Evolutionary conservation across 2,888 invertebrate species (phyloP), one percentile per base, ranked within the genome.

Genomic region (Yponomeuta plumbellus): DNA sequence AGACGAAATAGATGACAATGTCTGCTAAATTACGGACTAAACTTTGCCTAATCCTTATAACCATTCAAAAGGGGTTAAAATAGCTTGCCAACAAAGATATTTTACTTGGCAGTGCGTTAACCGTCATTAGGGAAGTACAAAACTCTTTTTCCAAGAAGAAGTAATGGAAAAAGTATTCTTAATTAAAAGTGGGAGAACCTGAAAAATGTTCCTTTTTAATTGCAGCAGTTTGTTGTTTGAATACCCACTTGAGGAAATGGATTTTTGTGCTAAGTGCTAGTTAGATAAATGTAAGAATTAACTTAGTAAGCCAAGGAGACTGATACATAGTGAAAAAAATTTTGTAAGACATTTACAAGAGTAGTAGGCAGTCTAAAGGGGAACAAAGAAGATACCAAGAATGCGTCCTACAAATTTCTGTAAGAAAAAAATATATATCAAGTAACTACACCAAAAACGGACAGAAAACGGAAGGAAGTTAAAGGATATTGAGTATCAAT

Each of bases 131-230:
- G 82, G 77, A 21, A 72, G 74, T 80, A 79, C 74, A 80, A 78
- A 84, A 85, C 81, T 84, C 81, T 77, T 81, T 80, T 52, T 52
- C 17, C 44, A 52, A 52, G 17, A 3, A 75, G 71, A 75, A 68
- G 65, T 76, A 75, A 79, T 75, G 74, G 75, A 76, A 80, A 82
- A 83, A 83, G 76, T 78, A 80, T 81, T 80, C 83, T 83, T 85
- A 85, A 87, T 87, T 86, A 86, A 86, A 80, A 67, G 76, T 73
- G 77, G 75, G 75, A 76, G 77, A 76, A 75, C 74, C 72, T 75
- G 77, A 80, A 83, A 81, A 84, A 82, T 81, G 79, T 77, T 75
- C 74, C 78, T 79, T 80, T 86, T 83, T 83, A 84, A 85, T 83
- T 84, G 80, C 80, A 79, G 80, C 80, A 75, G 73, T 78, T 72